A percentile compares a stretch with the other conserved stretches of the same genome.
Evolutionary conservation across 2,888 invertebrate genomes (phyloP).

Genomic region (Bruchidius siliquastri): DNA sequence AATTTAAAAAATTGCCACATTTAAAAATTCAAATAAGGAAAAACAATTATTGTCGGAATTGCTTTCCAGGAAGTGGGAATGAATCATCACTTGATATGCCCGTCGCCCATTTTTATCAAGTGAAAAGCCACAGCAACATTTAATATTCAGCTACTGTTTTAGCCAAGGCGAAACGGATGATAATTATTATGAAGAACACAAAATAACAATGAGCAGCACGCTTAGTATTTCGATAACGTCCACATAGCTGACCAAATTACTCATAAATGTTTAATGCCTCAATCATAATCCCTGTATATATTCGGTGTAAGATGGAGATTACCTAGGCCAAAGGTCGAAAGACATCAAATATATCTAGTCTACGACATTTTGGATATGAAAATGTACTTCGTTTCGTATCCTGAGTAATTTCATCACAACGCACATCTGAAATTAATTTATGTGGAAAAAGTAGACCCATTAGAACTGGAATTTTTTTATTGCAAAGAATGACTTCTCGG

Average conservation of each 20-base stretch:
- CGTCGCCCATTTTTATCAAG: neutral
- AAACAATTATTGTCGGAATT: neutral
- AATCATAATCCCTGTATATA: neutral
- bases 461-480: too few relatives aligned
- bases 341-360: too few relatives aligned
- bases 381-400: too few relatives aligned
- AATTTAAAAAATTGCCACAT: neutral
- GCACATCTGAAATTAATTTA: too few relatives aligned
- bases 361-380: too few relatives aligned
- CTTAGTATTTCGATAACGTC: neutral
- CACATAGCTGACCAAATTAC: neutral
- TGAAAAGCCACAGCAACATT: neutral
- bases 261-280: neutral
- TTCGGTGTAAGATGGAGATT: too few relatives aligned
- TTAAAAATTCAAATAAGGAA: neutral
- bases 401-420: too few relatives aligned
- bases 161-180: neutral
- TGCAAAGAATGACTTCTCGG: too few relatives aligned
- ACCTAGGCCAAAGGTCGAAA: too few relatives aligned
- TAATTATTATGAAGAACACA: neutral
- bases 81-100: neutral
- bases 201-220: neutral
- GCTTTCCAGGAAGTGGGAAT: neutral
- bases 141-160: neutral
- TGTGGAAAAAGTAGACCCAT: too few relatives aligned